Base-by-base conservation (phyloP, 2,888 invertebrate species). In the Serrognathus titanus region DNA sequence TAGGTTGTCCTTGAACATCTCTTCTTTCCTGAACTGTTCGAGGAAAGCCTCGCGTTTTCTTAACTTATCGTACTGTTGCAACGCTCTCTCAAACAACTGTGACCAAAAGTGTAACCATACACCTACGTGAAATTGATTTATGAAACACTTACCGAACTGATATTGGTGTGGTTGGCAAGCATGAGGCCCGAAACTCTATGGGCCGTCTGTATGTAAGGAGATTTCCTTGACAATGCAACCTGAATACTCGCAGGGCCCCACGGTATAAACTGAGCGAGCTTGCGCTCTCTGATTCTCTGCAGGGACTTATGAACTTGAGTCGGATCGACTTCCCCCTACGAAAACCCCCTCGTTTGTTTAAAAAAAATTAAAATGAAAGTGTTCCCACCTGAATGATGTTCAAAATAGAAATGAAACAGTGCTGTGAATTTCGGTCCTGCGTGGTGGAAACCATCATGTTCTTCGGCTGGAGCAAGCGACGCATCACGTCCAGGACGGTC, bases 391-490 rank as follows among this genome's bases (percentile, higher is more conserved):
- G 93, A 75, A 98, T 97, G 56, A 99, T 98, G 72, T 98, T 98
- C 13, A 98, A 80, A 70, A 98, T 97, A 12, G 97, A 95, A 72
- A 99, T 94, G 77, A 97, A 97, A 75, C 97, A 97, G 80, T 94
- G 93, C 50, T 88, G 88, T 58, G 90, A 89, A 62, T 88, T 89
- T 69, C 95, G 85, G 75, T 97, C 95, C 10, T 91, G 86, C 35
- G 92, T 90, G 3, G 96, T 92, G 0, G 97, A 97, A 3, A 98
- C 97, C 97, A 98, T 98, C 97, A 98, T 97, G 76, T 98, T 98
- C 80, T 97, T 97, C 3, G 98, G 97, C 77, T 99, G 97, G 51
- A 99, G 80, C 52, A 99, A 80, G 56, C 98, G 83, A 65, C 98
- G 84, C 97, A 99, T 98, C 20, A 99, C 97, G 78, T 99, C 98